These are phyloP conservation scores for Axis porcinus DNA, from an alignment of 2,113 vertebrate genomes.

Conservation along the genomic window DNA sequence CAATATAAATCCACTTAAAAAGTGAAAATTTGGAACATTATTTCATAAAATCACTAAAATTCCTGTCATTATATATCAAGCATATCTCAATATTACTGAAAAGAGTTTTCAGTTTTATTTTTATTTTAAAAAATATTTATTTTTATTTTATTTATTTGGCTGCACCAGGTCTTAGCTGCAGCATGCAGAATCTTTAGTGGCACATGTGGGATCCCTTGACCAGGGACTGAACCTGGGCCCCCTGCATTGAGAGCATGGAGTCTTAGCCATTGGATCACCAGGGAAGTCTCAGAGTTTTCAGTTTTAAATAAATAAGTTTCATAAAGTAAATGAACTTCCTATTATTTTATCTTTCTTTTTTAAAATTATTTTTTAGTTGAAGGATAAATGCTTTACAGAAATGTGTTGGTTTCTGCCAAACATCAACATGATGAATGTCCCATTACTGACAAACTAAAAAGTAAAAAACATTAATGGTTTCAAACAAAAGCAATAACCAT, in stretches of 20 bases:
- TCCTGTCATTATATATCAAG: neutral
- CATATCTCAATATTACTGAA: neutral
- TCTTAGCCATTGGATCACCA: neutral
- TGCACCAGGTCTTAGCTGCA: neutral
- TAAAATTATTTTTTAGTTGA: neutral
- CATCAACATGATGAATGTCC: neutral
- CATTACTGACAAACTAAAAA: conserved; percentile 7
- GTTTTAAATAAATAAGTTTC: conserved; percentile 9
- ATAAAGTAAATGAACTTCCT: conserved; percentile 33
- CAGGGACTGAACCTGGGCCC: neutral
- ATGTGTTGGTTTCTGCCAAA: neutral
- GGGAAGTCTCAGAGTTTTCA: neutral
- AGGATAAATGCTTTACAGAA: neutral
- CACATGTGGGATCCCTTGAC: neutral
- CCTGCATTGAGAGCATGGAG: neutral
- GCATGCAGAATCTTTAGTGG: neutral
- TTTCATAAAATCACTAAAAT: neutral
- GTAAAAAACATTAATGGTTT: neutral
- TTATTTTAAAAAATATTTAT: neutral
- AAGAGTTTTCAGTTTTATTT: conserved; percentile 21
- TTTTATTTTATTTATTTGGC: neutral
- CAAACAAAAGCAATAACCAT: neutral
- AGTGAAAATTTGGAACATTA: neutral
- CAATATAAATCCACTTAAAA: conserved; percentile 31
- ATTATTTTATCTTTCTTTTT: neutral